These are phyloP conservation scores for Acheta domesticus DNA, from an alignment of 2,888 invertebrate genomes.

Conservation along the genomic window DNA sequence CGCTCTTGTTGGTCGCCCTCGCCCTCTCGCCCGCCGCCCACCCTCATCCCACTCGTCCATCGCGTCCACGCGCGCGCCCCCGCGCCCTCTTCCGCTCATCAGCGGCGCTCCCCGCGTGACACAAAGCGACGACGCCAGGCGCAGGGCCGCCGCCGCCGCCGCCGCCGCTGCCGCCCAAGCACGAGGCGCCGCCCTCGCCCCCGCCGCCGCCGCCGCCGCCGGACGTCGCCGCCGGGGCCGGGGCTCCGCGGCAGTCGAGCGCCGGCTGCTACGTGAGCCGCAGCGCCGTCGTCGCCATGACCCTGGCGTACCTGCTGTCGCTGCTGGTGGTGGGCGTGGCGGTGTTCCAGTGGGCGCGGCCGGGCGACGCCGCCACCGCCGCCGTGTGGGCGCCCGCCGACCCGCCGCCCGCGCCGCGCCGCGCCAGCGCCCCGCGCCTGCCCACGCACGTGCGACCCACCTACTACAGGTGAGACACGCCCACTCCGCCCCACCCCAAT, in stretches of 20 bases:
- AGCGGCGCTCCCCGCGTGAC: too few species aligned
- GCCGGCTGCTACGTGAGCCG: not conserved
- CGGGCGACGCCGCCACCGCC: not conserved
- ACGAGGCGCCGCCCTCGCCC: not conserved
- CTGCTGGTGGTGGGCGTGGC: slow-evolving; percentile 18
- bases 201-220: not conserved
- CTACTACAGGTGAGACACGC: slow-evolving; percentile 22
- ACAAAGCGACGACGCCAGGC: too few species aligned
- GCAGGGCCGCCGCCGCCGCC: not conserved
- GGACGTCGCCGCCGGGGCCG: not conserved
- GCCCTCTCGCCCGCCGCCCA: too few species aligned
- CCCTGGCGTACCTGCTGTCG: not conserved
- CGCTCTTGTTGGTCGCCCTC: too few species aligned
- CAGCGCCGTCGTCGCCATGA: not conserved
- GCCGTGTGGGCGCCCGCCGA: not conserved
- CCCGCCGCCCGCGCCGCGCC: not conserved
- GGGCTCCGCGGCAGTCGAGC: not conserved
- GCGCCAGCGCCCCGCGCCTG: slow-evolving; percentile 18
- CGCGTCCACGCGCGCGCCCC: too few species aligned
- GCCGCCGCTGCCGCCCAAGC: not conserved
- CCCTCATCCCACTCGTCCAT: too few species aligned
- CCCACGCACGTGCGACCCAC: slow-evolving; percentile 21
- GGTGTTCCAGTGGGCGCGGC: slow-evolving; percentile 12
- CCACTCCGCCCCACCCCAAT: too few species aligned
- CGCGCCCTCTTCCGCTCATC: too few species aligned